These are phyloP conservation scores for Mesitornis unicolor DNA, from an alignment of 2,113 vertebrate species.

Conservation along the genomic window DNA sequence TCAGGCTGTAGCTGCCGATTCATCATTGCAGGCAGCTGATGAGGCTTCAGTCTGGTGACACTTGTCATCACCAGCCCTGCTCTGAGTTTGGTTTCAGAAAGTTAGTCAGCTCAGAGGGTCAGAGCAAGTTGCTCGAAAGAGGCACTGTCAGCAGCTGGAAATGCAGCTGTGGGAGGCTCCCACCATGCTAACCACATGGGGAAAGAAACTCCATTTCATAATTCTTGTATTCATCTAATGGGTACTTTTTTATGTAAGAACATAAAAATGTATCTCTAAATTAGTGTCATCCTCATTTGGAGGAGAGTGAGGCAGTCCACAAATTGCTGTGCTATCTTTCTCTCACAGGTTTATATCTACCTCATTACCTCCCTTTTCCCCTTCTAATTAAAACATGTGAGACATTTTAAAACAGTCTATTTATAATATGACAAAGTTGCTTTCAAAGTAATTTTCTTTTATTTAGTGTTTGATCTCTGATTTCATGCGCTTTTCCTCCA, in stretches of 20 bases:
- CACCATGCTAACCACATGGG: rapidly evolving
- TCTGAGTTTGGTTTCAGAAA: neutral
- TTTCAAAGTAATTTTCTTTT: slow-evolving; percentile 75
- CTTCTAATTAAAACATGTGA: slow-evolving; percentile 69
- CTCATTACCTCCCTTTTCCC: neutral
- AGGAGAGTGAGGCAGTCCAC: neutral
- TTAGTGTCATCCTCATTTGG: slow-evolving; percentile 32
- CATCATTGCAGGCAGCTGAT: neutral
- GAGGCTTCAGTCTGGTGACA: neutral
- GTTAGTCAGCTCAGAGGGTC: neutral
- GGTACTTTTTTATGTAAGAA: slow-evolving; percentile 45
- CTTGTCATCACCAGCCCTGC: neutral
- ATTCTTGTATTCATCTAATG: slow-evolving; percentile 25
- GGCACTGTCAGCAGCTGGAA: neutral
- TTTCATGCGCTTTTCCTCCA: slow-evolving; percentile 70
- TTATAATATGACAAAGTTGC: slow-evolving; percentile 69
- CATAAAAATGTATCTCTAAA: slow-evolving; percentile 57
- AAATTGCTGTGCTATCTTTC: neutral
- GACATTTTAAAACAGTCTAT: slow-evolving; percentile 65
- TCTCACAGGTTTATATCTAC: neutral
- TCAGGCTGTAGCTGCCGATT: neutral
- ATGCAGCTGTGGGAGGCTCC: neutral
- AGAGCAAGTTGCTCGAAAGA: neutral
- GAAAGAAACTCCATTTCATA: neutral
- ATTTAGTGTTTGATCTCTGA: slow-evolving; percentile 73